These are phyloP conservation scores for Sclerurus mexicanus DNA, from an alignment of 2,113 vertebrate genomes.

Conservation along the genomic window DNA sequence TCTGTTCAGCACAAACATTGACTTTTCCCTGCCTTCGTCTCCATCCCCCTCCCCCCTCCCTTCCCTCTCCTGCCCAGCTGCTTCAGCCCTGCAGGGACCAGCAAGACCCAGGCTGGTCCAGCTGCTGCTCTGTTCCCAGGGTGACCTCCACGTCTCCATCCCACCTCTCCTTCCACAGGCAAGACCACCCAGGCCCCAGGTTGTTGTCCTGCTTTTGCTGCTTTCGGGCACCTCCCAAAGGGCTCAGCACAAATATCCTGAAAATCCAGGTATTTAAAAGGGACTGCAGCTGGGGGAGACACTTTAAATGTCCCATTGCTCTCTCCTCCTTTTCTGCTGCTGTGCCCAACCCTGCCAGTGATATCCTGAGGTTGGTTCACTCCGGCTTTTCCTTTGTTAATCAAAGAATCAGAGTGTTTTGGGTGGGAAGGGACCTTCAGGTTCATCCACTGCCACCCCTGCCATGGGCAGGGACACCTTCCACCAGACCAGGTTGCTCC, in stretches of 20 bases:
- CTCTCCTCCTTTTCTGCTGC: background rate
- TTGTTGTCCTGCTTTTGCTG: background rate
- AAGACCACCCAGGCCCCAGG: background rate
- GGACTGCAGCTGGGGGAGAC: background rate
- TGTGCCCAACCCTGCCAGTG: background rate
- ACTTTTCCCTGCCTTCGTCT: background rate
- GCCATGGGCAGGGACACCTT: background rate
- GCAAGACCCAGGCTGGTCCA: background rate
- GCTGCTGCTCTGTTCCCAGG: background rate
- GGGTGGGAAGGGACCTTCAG: too few relatives aligned
- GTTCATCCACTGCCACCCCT: background rate
- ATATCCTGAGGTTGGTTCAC: background rate
- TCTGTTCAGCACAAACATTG: background rate
- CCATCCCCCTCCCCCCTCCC: accelerated
- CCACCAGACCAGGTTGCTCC: background rate
- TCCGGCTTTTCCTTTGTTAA: background rate
- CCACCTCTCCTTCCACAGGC: background rate
- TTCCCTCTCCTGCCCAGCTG: background rate
- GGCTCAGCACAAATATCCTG: background rate
- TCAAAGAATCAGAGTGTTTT: background rate
- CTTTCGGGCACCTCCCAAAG: background rate
- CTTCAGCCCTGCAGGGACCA: background rate
- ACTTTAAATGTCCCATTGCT: background rate
- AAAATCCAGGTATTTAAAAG: background rate
- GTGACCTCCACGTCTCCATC: background rate